Percentiles rank a stretch among this genome's conserved stretches.
Evolutionary conservation across 2,888 invertebrate species (phyloP).

Genomic region (Furcula furcula): DNA sequence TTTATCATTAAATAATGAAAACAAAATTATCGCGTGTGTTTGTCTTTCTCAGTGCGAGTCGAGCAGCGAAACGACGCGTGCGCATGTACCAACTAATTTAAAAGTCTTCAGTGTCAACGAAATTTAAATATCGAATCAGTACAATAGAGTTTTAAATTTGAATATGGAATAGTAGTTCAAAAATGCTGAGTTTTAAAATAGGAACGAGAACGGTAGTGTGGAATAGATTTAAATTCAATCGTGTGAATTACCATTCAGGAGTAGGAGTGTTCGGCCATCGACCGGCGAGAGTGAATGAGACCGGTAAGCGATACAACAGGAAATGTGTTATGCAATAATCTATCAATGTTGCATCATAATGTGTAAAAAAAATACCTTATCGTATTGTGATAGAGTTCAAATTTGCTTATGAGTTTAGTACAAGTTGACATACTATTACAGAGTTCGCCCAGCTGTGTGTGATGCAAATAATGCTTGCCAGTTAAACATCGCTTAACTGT

Average conservation of each 20-base stretch:
- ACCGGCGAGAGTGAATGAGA: slow-evolving; percentile 57
- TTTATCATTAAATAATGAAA: slow-evolving; percentile 25
- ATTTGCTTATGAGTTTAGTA: too few relatives aligned
- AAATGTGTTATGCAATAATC: too few relatives aligned
- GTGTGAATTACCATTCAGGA: slow-evolving; percentile 77
- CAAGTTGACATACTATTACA: too few relatives aligned
- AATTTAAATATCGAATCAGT: slow-evolving; percentile 9
- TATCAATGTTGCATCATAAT: too few relatives aligned
- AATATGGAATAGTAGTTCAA: slow-evolving; percentile 30
- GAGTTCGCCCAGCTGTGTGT: too few relatives aligned
- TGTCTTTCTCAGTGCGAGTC: slow-evolving; percentile 41
- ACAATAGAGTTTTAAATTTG: background rate
- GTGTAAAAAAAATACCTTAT: too few relatives aligned
- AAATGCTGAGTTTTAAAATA: slow-evolving; percentile 58
- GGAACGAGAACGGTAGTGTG: slow-evolving; percentile 53
- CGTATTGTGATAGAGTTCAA: too few relatives aligned
- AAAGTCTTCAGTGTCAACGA: slow-evolving; percentile 40
- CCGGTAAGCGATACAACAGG: slow-evolving; percentile 51
- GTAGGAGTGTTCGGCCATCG: slow-evolving; percentile 83
- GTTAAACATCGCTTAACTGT: background rate
- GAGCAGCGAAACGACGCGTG: slow-evolving; percentile 40
- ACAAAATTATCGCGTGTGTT: slow-evolving; percentile 23
- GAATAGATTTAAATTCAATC: slow-evolving; percentile 41
- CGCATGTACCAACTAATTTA: slow-evolving; percentile 51
- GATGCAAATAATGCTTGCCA: too few relatives aligned